phyloP scores from a whole-genome alignment of 1,140 invertebrate genomes.

The Drosophila pseudoobscura region DNA sequence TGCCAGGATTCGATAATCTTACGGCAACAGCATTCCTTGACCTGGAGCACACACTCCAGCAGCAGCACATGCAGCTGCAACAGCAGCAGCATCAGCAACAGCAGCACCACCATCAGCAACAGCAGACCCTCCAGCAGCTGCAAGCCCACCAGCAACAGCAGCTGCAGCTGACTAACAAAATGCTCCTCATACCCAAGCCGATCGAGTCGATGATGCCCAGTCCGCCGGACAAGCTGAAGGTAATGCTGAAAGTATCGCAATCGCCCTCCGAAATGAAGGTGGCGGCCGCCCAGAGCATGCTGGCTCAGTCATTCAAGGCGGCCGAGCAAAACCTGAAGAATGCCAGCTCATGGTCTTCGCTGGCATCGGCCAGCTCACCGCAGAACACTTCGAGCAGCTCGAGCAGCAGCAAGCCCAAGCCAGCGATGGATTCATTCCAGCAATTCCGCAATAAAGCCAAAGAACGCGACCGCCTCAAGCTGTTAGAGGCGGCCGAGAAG shows the following conservation, averaged over 20 bases:
- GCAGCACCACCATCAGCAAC: conserved; percentile 35
- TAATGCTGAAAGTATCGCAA: conserved; percentile 53
- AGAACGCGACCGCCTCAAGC: conserved; percentile 96
- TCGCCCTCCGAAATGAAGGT: conserved; percentile 82
- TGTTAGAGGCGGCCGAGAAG: conserved; percentile 92
- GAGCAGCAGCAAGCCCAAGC: conserved; percentile 86
- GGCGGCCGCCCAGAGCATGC: conserved; percentile 83
- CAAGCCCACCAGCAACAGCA: conserved; percentile 62
- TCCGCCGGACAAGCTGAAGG: conserved; percentile 83
- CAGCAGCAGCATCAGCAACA: conserved; percentile 59
- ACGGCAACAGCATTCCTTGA: conserved; percentile 58
- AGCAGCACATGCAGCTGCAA: conserved; percentile 46
- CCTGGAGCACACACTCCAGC: conserved; percentile 43
- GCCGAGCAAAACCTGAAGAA: conserved; percentile 93
- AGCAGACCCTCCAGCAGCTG: conserved; percentile 40
- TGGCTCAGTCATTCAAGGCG: conserved; percentile 88
- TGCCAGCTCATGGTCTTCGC: conserved; percentile 95
- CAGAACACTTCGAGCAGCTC: conserved; percentile 85
- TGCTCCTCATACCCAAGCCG: conserved; percentile 85
- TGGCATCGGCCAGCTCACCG: conserved; percentile 92
- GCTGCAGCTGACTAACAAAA: conserved; percentile 84
- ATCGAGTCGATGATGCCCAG: conserved; percentile 86
- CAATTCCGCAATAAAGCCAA: conserved; percentile 97
- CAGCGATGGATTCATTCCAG: conserved; percentile 89
- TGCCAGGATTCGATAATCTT: conserved; percentile 57